A percentile compares a stretch with the other conserved stretches of the same genome.
These are phyloP conservation scores for Agelastica alni DNA, from an alignment of 2,888 invertebrate species.

Conservation along the genomic window DNA sequence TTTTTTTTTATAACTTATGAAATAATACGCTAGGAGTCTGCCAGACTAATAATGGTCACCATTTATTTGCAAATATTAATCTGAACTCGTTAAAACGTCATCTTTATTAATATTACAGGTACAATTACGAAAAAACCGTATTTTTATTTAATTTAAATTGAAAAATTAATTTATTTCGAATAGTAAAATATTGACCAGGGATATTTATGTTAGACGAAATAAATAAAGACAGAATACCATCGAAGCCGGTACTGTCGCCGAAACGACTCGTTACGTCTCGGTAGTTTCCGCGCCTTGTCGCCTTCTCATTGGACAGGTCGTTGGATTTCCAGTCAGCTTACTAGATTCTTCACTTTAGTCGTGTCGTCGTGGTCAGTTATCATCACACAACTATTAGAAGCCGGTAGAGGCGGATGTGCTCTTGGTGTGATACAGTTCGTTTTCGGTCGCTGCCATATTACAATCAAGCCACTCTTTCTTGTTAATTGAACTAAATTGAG, in stretches of 20 bases:
- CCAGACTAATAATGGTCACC: too few species aligned
- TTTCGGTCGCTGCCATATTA: constrained; percentile 1
- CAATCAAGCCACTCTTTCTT: constrained; percentile 1
- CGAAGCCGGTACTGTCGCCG: constrained; percentile 12
- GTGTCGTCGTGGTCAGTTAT: constrained; percentile 50
- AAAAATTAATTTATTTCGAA: too few species aligned
- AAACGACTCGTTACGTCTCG: constrained; percentile 38
- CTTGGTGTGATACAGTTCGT: not conserved
- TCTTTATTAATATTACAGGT: too few species aligned
- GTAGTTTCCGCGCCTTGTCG: constrained; percentile 34
- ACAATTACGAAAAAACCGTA: too few species aligned
- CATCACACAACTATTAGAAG: constrained; percentile 24
- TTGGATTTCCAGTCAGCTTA: constrained; percentile 40
- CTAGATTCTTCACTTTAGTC: constrained; percentile 45
- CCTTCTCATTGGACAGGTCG: constrained; percentile 35
- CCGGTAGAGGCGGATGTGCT: constrained; percentile 15
- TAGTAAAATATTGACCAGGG: too few species aligned
- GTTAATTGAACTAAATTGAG: constrained; percentile 11
- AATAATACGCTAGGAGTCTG: too few species aligned
- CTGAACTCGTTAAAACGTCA: not conserved
- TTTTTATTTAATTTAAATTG: too few species aligned
- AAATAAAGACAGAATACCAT: too few species aligned
- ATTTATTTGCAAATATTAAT: not conserved
- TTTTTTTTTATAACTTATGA: too few species aligned
- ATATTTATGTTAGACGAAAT: too few species aligned